A percentile compares a stretch with the other conserved stretches of the same genome.
These are phyloP conservation scores for Mionectes macconnelli DNA, from an alignment of 2,113 vertebrate species.

Conservation along the genomic window DNA sequence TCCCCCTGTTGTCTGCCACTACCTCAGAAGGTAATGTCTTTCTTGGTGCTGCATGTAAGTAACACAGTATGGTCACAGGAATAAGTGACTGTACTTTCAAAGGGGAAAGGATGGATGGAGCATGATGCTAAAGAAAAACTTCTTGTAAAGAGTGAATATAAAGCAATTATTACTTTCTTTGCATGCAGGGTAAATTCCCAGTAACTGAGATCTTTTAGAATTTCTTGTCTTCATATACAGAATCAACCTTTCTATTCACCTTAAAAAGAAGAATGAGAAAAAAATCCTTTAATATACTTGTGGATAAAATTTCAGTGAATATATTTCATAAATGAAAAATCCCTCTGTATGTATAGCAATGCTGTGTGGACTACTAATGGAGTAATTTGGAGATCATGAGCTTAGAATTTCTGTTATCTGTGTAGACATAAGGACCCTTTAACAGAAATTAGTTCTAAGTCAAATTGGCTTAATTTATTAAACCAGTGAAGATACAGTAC, in stretches of 20 bases:
- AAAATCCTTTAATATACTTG: not conserved
- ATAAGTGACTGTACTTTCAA: not conserved
- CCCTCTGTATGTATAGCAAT: not conserved
- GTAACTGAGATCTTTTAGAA: not conserved
- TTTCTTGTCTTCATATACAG: not conserved
- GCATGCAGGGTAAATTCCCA: not conserved
- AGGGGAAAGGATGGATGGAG: not conserved
- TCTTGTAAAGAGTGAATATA: not conserved
- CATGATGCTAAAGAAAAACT: not conserved
- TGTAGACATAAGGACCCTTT: not conserved
- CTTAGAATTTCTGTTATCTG: not conserved
- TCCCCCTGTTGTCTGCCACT: not conserved
- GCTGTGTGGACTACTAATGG: not conserved
- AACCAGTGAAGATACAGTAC: not conserved
- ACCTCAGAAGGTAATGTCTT: not conserved
- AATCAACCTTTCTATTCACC: not conserved
- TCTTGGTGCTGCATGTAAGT: not conserved
- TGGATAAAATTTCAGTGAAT: not conserved
- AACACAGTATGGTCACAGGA: rapidly evolving
- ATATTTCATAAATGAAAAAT: not conserved
- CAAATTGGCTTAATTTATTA: not conserved
- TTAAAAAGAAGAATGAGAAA: not conserved
- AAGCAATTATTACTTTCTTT: not conserved
- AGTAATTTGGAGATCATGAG: not conserved
- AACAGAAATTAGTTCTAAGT: not conserved